Evolutionary conservation across 2,797 vertebrate genomes (phyloP).

Genomic region (Pangasius krempfi): DNA sequence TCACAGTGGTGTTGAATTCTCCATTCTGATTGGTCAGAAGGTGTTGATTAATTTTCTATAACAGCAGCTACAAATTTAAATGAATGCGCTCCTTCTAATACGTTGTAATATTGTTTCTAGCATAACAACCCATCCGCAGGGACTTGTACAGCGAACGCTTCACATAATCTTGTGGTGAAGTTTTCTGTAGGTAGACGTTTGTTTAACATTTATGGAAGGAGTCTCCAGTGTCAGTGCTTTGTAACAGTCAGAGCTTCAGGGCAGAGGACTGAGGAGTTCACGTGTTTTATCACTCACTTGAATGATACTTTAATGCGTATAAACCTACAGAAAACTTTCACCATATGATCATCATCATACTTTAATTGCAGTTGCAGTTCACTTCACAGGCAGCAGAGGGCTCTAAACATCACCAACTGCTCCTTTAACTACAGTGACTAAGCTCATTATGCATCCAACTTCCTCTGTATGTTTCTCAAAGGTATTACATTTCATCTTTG

Average conservation of each 20-base stretch:
- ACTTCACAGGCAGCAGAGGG: background rate
- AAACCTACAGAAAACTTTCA: background rate
- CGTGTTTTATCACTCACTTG: background rate
- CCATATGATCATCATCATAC: background rate
- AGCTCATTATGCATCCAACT: background rate
- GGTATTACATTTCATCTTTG: background rate
- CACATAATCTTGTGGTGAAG: background rate
- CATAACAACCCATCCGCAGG: background rate
- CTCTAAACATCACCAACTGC: background rate
- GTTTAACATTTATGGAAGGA: background rate
- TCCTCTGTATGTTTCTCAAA: background rate
- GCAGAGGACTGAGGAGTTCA: background rate
- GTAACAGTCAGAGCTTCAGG: background rate
- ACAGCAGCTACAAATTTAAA: background rate
- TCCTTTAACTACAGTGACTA: background rate
- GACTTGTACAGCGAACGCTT: background rate
- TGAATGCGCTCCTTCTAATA: background rate
- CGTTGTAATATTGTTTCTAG: background rate
- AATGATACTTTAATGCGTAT: background rate
- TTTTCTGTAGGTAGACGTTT: background rate
- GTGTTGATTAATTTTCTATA: background rate
- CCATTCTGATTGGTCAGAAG: background rate
- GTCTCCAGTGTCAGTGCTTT: background rate
- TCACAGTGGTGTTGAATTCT: background rate
- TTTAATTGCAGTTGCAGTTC: background rate